Conservation (phyloP, 1,140 invertebrate species). For the Chrysoperla carnea region DNA sequence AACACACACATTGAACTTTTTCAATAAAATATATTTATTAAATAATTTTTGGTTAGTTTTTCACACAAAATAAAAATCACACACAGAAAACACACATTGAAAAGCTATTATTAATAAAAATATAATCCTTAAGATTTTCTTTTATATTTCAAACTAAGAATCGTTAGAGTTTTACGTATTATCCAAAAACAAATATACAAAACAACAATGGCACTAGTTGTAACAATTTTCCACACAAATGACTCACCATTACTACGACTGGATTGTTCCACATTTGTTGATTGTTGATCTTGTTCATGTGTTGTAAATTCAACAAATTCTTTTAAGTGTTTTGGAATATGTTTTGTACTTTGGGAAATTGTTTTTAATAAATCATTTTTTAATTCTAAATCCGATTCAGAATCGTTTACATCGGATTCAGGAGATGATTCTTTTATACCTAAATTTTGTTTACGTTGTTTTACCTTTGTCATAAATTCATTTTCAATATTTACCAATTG, state of each 20-base stretch:
- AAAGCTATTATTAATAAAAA: too few relatives aligned
- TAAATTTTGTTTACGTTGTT: slow-evolving; percentile 34
- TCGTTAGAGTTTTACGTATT: background rate
- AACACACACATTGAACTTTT: too few relatives aligned
- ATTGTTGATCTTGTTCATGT: background rate
- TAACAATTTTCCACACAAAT: slow-evolving; percentile 24
- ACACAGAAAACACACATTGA: too few relatives aligned
- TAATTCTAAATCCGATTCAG: slow-evolving; percentile 26
- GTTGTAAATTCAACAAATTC: slow-evolving; percentile 46
- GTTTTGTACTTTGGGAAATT: slow-evolving; percentile 33
- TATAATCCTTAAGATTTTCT: too few relatives aligned
- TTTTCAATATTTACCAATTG: slow-evolving; percentile 40
- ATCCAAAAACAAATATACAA: slow-evolving; percentile 21
- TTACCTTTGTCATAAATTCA: slow-evolving; percentile 54
- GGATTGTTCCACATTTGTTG: too few relatives aligned
- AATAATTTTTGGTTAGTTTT: too few relatives aligned
- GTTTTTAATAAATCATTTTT: slow-evolving; percentile 32
- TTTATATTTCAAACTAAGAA: too few relatives aligned
- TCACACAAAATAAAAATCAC: too few relatives aligned
- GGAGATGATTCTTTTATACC: slow-evolving; percentile 33
- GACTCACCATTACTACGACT: slow-evolving; percentile 24
- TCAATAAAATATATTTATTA: too few relatives aligned
- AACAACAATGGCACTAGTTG: slow-evolving; percentile 23
- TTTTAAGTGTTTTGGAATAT: slow-evolving; percentile 51
- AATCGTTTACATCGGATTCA: slow-evolving; percentile 11